Percentiles rank a stretch among this genome's conserved stretches.
These are phyloP conservation scores for Chalcis sispes DNA, from an alignment of 2,888 invertebrate species.

Conservation along the genomic window DNA sequence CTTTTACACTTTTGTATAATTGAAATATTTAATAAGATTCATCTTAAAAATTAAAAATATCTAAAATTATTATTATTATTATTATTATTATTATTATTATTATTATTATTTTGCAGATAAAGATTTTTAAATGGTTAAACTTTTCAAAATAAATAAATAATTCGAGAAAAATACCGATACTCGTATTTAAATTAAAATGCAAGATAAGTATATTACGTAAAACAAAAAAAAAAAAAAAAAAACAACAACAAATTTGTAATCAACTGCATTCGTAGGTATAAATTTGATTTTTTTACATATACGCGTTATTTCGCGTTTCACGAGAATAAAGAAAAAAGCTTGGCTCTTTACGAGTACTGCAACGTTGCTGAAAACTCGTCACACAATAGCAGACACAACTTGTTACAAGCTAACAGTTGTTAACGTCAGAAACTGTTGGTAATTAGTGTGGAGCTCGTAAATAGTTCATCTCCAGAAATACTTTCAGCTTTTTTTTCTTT, in stretches of 20 bases:
- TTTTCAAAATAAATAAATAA: too few species aligned
- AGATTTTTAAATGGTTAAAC: too few species aligned
- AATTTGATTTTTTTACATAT: conserved; percentile 25
- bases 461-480: conserved; percentile 61
- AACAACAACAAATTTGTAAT: conserved; percentile 3
- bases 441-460: conserved; percentile 67
- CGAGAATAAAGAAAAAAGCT: conserved; percentile 27
- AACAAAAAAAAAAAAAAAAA: too few species aligned
- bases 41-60: too few species aligned
- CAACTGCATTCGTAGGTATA: not conserved
- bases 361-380: conserved; percentile 57
- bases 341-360: conserved; percentile 15
- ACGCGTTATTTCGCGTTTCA: conserved; percentile 25
- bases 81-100: too few species aligned
- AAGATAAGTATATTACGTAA: too few species aligned
- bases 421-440: conserved; percentile 67
- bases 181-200: too few species aligned
- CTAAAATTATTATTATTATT: too few species aligned
- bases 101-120: too few species aligned
- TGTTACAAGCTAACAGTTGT: conserved; percentile 63
- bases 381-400: conserved; percentile 59
- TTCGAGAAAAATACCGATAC: too few species aligned
- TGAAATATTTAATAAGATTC: too few species aligned
- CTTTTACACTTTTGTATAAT: too few species aligned
- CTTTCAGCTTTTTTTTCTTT: not conserved